Percentiles rank a stretch among this genome's conserved stretches.
Conservation (phyloP, 1,140 invertebrate species). For the Diorhabda carinulata region DNA sequence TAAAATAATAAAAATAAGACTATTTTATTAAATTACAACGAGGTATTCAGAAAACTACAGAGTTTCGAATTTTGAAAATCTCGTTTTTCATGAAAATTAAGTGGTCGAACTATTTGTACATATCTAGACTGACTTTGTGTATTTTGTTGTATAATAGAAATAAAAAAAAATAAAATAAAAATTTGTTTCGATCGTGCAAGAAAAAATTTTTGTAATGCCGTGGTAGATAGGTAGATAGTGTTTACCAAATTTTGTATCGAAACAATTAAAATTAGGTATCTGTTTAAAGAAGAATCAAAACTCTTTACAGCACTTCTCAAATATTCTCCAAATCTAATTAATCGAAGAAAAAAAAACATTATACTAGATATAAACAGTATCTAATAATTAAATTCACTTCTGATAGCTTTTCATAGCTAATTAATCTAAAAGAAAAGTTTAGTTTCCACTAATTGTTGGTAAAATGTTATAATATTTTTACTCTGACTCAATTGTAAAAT, state of each 20-base stretch:
- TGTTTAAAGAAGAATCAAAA: background rate
- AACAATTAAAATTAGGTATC: conserved; percentile 3
- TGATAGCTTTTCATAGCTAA: too few species aligned
- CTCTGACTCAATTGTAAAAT: too few species aligned
- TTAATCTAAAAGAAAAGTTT: too few species aligned
- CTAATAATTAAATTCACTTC: too few species aligned
- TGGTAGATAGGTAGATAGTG: conserved; percentile 10
- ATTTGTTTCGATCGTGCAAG: conserved; percentile 32
- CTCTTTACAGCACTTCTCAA: too few species aligned
- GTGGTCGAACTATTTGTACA: conserved; percentile 35
- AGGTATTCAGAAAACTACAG: conserved; percentile 1
- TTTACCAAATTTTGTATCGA: conserved; percentile 21
- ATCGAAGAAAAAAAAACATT: too few species aligned
- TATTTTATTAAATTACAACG: conserved; percentile 12
- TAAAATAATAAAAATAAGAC: conserved; percentile 21
- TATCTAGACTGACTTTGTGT: conserved; percentile 43
- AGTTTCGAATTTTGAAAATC: background rate
- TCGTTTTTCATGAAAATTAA: conserved; percentile 14
- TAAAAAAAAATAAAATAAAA: conserved; percentile 13
- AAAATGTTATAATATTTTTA: too few species aligned
- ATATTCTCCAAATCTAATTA: too few species aligned
- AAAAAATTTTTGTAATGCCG: conserved; percentile 24
- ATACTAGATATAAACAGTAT: too few species aligned
- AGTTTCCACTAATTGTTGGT: too few species aligned
- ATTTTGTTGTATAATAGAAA: conserved; percentile 38